Evolutionary conservation across 1,140 invertebrate species (phyloP), one percentile per base, ranked within the genome.

Genomic region (Philopotamus ludificatus): DNA sequence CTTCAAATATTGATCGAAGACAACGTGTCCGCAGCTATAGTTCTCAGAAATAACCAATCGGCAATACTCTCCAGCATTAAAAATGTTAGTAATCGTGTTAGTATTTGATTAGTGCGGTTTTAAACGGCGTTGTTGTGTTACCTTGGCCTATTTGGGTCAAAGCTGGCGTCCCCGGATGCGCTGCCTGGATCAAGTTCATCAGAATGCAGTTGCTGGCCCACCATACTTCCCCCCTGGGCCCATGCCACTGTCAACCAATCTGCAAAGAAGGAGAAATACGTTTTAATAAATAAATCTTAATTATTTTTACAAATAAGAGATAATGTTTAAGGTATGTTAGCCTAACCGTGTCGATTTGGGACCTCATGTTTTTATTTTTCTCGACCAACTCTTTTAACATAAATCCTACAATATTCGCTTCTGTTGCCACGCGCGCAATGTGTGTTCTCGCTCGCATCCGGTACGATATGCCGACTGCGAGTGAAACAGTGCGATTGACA

Each of bases 221-320:
- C 62, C 61, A 70, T 61, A 20, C 44, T 70, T 10, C 68, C 65
- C 26, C 68, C 68, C 44, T 70, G 68, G 28, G 68, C 57, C 68
- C 68, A 70, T 66, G 68, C 68, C 57, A 70, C 68, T 57, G 68
- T 70, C 58, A 70, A 54, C 68, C 68, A 70, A 62, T 70, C 68
- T 70, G 53, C 28, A n/a, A 66, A 64, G 22, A 25, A 65, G 26
- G 18, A 25, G 12, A 53, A 10, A 51, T 23, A 20, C 49, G 4
- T 3, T n/a, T 51, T 20, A 4, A 51, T 9, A n/a, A n/a, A n/a
- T n/a, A n/a, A n/a, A n/a, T n/a, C n/a, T n/a, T n/a, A n/a, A n/a
- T n/a, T n/a, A n/a, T n/a, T n/a, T n/a, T n/a, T n/a, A n/a, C n/a
- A n/a, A n/a, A n/a, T n/a, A n/a, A n/a, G n/a, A n/a, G n/a, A n/a